Conservation (phyloP, 2,888 invertebrate genomes). For the Petrolisthes cinctipes region DNA sequence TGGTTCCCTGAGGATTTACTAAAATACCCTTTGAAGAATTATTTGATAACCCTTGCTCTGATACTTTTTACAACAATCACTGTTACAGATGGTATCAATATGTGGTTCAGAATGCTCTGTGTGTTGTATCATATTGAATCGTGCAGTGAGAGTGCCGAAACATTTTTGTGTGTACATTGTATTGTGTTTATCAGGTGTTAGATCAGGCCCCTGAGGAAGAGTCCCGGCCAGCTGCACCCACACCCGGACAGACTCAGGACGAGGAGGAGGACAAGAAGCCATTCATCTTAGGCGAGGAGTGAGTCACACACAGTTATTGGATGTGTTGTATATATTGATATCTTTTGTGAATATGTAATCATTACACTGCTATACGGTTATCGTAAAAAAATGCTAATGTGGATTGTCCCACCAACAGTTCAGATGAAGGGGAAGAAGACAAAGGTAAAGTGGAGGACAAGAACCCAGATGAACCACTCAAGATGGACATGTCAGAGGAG, state of each 20-base stretch:
- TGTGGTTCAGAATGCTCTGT: too few species aligned
- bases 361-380: background rate
- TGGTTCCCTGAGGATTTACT: too few species aligned
- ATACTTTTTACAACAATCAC: too few species aligned
- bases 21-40: too few species aligned
- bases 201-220: conserved; percentile 62
- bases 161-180: too few species aligned
- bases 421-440: conserved; percentile 66
- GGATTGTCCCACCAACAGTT: conserved; percentile 31
- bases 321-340: too few species aligned
- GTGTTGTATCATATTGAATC: too few species aligned
- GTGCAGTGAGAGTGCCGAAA: too few species aligned
- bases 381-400: background rate
- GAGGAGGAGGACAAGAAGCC: conserved; percentile 59
- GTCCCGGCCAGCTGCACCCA: conserved; percentile 35
- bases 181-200: conserved; percentile 33
- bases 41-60: too few species aligned
- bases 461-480: conserved; percentile 68
- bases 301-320: conserved; percentile 16
- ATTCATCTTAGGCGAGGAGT: conserved; percentile 59
- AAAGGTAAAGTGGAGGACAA: conserved; percentile 72
- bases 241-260: background rate
- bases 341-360: too few species aligned
- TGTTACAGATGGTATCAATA: too few species aligned
- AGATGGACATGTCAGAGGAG: conserved; percentile 74